Evolutionary conservation across 2,797 vertebrate species (phyloP), one percentile per base, ranked within the genome.

Genomic region (Gymnoscopelus microlampas): DNA sequence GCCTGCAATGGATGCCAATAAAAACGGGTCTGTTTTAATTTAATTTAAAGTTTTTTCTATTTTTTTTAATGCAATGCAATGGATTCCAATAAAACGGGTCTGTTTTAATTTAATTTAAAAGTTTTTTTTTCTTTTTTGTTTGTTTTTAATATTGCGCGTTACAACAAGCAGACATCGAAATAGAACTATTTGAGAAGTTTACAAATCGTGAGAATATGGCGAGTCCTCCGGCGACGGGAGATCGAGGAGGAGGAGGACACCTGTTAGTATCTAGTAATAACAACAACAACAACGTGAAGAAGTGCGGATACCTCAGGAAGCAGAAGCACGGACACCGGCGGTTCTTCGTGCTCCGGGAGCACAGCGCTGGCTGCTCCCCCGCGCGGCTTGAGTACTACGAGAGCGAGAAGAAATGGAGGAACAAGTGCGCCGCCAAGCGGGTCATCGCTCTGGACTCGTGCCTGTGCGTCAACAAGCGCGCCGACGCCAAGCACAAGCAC

Each of bases 321-420:
- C 97, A 98, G 91, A 97, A 96, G 68, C 97, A 98, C 87, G 97
- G 97, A 51, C 97, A 99, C 93, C 89, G 96, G 87, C 95, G 97
- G 53, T 99, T 97, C 71, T 99, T 99, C 93, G 97, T 98, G 84
- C 93, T 99, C 19, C 93, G 94, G 7, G 96, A 95, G 78, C 87
- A 92, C 8, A 88, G 88, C 70, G 92, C 94, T 9, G 92, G 94
- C 9, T 91, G 95, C 60, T 90, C 83, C 63, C 90, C 95, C 0
- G 95, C 97, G 47, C 92, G 97, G 47, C 91, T 99, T 80, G 98
- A 99, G 91, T 99, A 98, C 81, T 98, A 98, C 53, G 97, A 99
- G 81, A 99, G 93, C 92, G 98, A 99, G 92, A 99, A 99, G 94
- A 99, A 99, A 95, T 99, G 97, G 96, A 94, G 92, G 71, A 97